Conservation (phyloP, 2,888 invertebrate genomes). For the Drosophila sordidapex region DNA sequence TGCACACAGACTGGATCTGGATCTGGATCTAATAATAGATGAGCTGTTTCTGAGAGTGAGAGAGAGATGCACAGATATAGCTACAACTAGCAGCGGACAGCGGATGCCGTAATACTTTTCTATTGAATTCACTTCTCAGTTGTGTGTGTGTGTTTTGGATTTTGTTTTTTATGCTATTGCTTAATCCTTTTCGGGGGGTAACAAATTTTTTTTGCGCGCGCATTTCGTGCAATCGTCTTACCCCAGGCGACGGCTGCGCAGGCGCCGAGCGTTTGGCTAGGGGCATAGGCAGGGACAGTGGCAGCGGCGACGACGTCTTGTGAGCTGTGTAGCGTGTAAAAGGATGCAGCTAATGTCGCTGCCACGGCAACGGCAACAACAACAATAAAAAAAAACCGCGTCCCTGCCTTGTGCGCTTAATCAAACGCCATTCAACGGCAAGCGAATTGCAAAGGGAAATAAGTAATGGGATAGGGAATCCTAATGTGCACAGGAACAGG, state of each 20-base stretch:
- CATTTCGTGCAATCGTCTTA: slow-evolving; percentile 58
- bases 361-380: background rate
- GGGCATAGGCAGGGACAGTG: slow-evolving; percentile 15
- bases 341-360: slow-evolving; percentile 83
- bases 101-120: slow-evolving; percentile 65
- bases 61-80: slow-evolving; percentile 25
- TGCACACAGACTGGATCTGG: slow-evolving; percentile 14
- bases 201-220: slow-evolving; percentile 69
- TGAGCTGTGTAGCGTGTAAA: slow-evolving; percentile 66
- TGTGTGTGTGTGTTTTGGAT: slow-evolving; percentile 13
- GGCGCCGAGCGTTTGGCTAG: slow-evolving; percentile 48
- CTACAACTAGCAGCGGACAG: slow-evolving; percentile 26
- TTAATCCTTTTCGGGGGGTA: slow-evolving; percentile 74
- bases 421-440: slow-evolving; percentile 64
- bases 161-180: slow-evolving; percentile 21
- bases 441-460: slow-evolving; percentile 20
- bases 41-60: slow-evolving; percentile 12
- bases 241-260: slow-evolving; percentile 66
- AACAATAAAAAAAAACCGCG: slow-evolving; percentile 36
- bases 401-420: slow-evolving; percentile 66
- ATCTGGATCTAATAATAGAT: slow-evolving; percentile 59
- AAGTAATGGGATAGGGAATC: slow-evolving; percentile 13
- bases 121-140: slow-evolving; percentile 19
- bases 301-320: slow-evolving; percentile 42
- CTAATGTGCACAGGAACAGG: slow-evolving; percentile 13